A percentile compares a stretch with the other conserved stretches of the same genome.
phyloP scores from a whole-genome alignment of 2,797 vertebrate species.

The Tamandua tetradactyla region DNA sequence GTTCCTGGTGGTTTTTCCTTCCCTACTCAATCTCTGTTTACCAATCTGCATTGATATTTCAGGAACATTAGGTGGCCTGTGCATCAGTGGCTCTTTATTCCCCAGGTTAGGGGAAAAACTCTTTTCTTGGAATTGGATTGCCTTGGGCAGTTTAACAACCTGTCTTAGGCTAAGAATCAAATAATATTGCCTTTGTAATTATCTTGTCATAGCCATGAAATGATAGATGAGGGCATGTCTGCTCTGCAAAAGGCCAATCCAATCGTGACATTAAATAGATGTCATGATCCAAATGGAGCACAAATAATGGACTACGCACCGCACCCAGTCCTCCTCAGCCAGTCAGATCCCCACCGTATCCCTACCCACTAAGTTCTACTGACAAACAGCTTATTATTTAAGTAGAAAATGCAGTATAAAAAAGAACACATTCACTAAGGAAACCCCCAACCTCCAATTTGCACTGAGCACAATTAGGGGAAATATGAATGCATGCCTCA shows the following conservation, averaged over 20 bases:
- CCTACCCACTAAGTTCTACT: neutral
- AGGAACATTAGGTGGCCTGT: neutral
- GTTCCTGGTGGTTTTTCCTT: neutral
- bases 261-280: neutral
- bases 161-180: neutral
- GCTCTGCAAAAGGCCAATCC: conserved; percentile 31
- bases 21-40: conserved; percentile 40
- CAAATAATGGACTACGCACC: neutral
- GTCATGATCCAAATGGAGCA: neutral
- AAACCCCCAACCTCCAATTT: neutral
- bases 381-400: neutral
- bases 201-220: neutral
- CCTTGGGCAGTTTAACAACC: neutral
- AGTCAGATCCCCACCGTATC: neutral
- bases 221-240: neutral
- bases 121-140: conserved; percentile 28
- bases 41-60: conserved; percentile 24
- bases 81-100: neutral
- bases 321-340: neutral
- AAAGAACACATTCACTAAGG: neutral
- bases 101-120: neutral
- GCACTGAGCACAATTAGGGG: neutral
- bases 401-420: neutral
- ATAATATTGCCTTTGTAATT: neutral
- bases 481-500: neutral